These are phyloP conservation scores for Oryzias curvinotus DNA, from an alignment of 2,113 vertebrate species.

Conservation along the genomic window DNA sequence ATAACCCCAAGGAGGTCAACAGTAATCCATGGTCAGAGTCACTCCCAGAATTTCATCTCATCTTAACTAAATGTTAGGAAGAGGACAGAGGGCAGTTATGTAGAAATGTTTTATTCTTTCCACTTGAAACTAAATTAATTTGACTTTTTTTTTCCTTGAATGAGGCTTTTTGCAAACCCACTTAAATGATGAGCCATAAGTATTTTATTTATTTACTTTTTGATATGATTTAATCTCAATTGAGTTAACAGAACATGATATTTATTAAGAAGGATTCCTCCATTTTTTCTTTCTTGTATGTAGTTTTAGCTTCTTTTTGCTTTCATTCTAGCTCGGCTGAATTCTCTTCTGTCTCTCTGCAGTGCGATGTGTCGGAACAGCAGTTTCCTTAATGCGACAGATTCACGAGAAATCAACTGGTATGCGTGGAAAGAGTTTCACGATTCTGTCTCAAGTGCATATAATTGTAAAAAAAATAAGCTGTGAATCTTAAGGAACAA, in stretches of 20 bases:
- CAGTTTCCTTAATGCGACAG: constrained; percentile 34
- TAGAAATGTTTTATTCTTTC: too few species aligned
- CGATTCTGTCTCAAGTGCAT: not conserved
- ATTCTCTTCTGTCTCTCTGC: constrained; percentile 8
- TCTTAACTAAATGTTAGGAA: not conserved
- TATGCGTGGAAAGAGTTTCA: constrained; percentile 28
- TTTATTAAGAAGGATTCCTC: too few species aligned
- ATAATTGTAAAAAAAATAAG: not conserved
- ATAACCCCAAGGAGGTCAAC: constrained; percentile 74
- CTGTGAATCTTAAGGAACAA: not conserved
- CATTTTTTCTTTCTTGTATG: too few species aligned
- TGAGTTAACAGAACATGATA: too few species aligned
- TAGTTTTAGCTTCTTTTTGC: not conserved
- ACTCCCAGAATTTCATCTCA: not conserved
- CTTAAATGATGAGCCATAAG: too few species aligned
- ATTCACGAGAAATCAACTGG: constrained; percentile 69
- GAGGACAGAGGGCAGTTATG: too few species aligned
- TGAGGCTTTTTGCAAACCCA: too few species aligned
- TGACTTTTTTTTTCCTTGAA: too few species aligned
- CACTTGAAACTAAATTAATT: too few species aligned
- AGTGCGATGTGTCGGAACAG: constrained; percentile 37
- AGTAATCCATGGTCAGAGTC: constrained; percentile 78
- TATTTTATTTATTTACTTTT: too few species aligned
- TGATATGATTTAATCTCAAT: too few species aligned
- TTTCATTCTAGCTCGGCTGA: constrained; percentile 1